Base-by-base conservation (phyloP, 2,888 invertebrate species). In the Camponotus fellah region DNA sequence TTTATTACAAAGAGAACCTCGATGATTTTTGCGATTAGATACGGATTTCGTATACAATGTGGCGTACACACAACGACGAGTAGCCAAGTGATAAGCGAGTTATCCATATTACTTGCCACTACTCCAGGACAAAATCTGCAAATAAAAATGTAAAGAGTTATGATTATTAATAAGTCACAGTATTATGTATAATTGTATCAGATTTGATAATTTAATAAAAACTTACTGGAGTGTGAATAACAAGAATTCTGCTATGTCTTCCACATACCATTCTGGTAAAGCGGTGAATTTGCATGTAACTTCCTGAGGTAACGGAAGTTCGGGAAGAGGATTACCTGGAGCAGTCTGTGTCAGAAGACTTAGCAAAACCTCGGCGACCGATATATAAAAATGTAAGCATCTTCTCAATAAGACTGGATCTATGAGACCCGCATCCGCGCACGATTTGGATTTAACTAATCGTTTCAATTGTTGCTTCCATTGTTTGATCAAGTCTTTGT, bases 211-310 rank as follows among this genome's bases (percentile, higher is more conserved):
- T 74, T 97, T 97, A 97, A 95, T 98, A 98, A 98, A 92, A 82
- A 97, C 98, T 97, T 95, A 98, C 98, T 98, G 98, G 92, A 99
- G 96, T 4, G 98, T 97, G 94, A 99, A 99, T 49, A 99, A 96
- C 92, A 99, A 96, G 95, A 99, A 98, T 95, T 99, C 99, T 14
- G 99, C 99, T 91, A 99, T 97, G 94, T 99, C 99, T 95, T 99
- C 99, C 90, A 99, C 97, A 95, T 99, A 98, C 98, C 99, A 99
- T 96, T 99, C 99, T 60, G 99, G 99, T 93, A 98, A 96, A 91
- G 99, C 98, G 77, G 97, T 97, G 96, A 99, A 99, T 91, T 97
- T 96, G 90, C 96, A 96, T 21, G 97, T 96, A 71, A 97, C 96
- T 89, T 96, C 96, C 56, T 96, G 95, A 66, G 96, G 96, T 68